Conservation (phyloP, 2,797 vertebrate species). For the Pseudomugil gertrudae region DNA sequence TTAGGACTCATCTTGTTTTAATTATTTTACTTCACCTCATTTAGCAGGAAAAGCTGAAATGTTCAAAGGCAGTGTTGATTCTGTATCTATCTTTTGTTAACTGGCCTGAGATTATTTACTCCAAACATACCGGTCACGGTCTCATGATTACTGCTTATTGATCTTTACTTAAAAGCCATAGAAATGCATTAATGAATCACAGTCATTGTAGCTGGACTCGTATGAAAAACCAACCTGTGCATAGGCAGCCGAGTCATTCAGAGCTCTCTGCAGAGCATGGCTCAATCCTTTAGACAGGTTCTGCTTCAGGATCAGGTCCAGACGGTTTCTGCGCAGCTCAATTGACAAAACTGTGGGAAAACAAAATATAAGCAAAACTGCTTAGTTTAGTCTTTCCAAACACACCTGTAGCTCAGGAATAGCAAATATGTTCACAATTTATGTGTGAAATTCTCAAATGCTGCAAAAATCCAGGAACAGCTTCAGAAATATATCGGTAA, state of each 20-base stretch:
- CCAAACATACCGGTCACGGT: neutral
- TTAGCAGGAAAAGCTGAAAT: neutral
- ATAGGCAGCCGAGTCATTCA: constrained; percentile 83
- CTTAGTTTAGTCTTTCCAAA: neutral
- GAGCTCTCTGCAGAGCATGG: constrained; percentile 87
- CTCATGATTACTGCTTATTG: neutral
- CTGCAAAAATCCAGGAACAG: neutral
- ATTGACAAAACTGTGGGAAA: constrained; percentile 88
- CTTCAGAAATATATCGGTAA: neutral
- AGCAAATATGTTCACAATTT: too few species aligned
- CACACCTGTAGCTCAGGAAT: too few species aligned
- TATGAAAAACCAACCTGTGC: constrained; percentile 84
- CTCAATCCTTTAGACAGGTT: constrained; percentile 89
- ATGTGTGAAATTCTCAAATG: neutral
- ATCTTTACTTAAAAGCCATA: neutral
- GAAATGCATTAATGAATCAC: neutral
- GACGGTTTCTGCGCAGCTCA: constrained; percentile 85
- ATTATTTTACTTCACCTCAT: too few species aligned
- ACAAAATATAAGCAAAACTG: neutral
- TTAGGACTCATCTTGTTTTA: too few species aligned
- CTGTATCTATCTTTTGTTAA: neutral
- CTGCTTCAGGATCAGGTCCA: constrained; percentile 85
- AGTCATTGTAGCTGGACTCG: neutral
- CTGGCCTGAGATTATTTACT: neutral
- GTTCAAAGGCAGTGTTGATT: neutral